Base-by-base conservation (phyloP, 2,888 invertebrate species). In the Agrochola lychnidis region DNA sequence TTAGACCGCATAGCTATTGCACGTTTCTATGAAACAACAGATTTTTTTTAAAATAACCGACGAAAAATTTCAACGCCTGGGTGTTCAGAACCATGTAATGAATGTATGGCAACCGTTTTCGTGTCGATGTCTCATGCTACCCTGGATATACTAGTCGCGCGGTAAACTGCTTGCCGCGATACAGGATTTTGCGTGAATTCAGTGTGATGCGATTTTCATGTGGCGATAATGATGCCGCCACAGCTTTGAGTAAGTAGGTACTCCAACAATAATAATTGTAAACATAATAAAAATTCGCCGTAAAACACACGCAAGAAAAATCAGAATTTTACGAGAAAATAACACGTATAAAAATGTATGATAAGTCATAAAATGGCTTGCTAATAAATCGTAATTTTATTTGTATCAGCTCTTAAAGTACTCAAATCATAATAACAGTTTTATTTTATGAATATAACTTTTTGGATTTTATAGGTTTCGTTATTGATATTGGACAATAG, bases 291-390 rank as follows among this genome's bases (percentile, higher is more conserved):
- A 70, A 30, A 67, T 40, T 25, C 36, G 6, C 10, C 61, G 36
- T 82, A 74, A 82, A 71, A 79, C 69, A 64, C 48, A 66, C 57
- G 30, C 56, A 80, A 63, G 30, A 66, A 64, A 72, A 84, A 69
- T 72, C 71, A 40, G 36, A 74, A 84, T 71, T 84, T 84, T 64
- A 80, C 30, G 74, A 74, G 25, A 66, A 71, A 62, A 73, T 71
- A 70, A 79, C 30, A 45, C 62, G 7, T 40, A 78, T 67, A 78
- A 72, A 77, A 59, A 30, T 30, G 25, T 57, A 25, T n/a, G 25
- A 57, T 45, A 63, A 56, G 63, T 79, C 79, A 70, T 82, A 79
- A 82, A 82, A 42, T 78, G 83, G 67, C 53, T 25, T 25, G 59
- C 70, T 79, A 68, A 57, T 70, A 71, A 51, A 73, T 67, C 42